Base-by-base conservation (phyloP, 2,888 invertebrate genomes). In the Sepiola atlantica region DNA sequence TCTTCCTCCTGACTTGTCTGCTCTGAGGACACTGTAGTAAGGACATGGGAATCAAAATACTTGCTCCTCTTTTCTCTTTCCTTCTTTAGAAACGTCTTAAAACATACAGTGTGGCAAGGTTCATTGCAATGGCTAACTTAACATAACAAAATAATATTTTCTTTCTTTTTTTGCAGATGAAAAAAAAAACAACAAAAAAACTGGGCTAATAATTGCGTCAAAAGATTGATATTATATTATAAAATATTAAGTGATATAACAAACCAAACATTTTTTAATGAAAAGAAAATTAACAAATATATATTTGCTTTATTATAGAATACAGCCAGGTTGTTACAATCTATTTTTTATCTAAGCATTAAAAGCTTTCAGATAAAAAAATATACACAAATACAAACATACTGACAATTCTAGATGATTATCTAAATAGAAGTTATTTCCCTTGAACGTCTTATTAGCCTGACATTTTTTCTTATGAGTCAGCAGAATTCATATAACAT, bases 21-120 rank as follows among this genome's bases (percentile, higher is more conserved):
- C 35, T 55, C 55, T 35, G 93, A 55, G 57, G 93, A 57, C 57
- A 57, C 93, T 93, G 93, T 35, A 93, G 94, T 91, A 45, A 92
- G 94, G 92, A 94, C 32, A 77, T 77, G 77, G 77, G n/a, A 77
- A 77, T 77, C 77, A 77, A 77, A 77, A 77, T 77, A 77, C 18
- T n/a, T 12, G n/a, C n/a, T 77, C 77, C 45, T 77, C 32, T 77
- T 77, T n/a, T 77, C 32, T n/a, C 61, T 61, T 77, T 77, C 77
- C n/a, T 77, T 77, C 77, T 77, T 77, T n/a, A 77, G 12, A 28
- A 77, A 77, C 2, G 16, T 77, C n/a, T 77, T 77, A 77, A 77
- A 77, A 77, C 32, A 77, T 77, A n/a, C n/a, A 77, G n/a, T 10
- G 28, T 16, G n/a, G 77, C 77, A 77, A 77, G 77, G n/a, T 77